Conservation (phyloP, 2,888 invertebrate genomes). For the Onthophagus sagittarius region DNA sequence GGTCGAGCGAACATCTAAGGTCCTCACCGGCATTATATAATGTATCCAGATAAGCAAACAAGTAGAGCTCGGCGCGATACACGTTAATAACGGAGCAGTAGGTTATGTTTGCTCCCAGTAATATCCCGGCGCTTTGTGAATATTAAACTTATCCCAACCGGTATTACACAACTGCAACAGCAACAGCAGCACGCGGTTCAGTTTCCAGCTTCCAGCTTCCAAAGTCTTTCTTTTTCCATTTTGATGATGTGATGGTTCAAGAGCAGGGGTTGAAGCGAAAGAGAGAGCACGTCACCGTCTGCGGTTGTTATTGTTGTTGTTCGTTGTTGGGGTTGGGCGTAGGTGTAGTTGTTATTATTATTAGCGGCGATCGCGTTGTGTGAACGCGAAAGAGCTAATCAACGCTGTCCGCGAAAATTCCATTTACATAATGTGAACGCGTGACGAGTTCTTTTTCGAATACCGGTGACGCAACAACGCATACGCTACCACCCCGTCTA, state of each 20-base stretch:
- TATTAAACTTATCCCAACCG: slow-evolving; percentile 33
- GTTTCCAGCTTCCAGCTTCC: background rate
- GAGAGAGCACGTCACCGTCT: background rate
- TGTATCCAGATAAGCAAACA: slow-evolving; percentile 30
- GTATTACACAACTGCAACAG: slow-evolving; percentile 24
- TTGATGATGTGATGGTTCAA: background rate
- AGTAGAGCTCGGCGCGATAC: slow-evolving; percentile 27
- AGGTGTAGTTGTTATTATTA: background rate
- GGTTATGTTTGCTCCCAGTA: slow-evolving; percentile 33
- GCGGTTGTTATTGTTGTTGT: background rate
- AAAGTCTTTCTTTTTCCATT: background rate
- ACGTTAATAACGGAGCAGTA: slow-evolving; percentile 31
- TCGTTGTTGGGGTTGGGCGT: background rate
- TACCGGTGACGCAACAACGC: background rate
- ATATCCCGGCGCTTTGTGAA: slow-evolving; percentile 37
- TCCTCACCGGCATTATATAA: slow-evolving; percentile 4
- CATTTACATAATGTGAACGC: slow-evolving; percentile 11
- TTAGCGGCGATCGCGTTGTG: background rate
- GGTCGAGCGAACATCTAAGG: background rate
- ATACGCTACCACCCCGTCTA: background rate
- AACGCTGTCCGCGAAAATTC: slow-evolving; percentile 6
- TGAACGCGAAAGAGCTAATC: background rate
- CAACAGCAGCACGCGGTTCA: background rate
- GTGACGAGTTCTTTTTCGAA: slow-evolving; percentile 4
- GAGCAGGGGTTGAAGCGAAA: background rate